Evolutionary conservation across 2,888 invertebrate species (phyloP).

Genomic region (Tachystola acroxantha): DNA sequence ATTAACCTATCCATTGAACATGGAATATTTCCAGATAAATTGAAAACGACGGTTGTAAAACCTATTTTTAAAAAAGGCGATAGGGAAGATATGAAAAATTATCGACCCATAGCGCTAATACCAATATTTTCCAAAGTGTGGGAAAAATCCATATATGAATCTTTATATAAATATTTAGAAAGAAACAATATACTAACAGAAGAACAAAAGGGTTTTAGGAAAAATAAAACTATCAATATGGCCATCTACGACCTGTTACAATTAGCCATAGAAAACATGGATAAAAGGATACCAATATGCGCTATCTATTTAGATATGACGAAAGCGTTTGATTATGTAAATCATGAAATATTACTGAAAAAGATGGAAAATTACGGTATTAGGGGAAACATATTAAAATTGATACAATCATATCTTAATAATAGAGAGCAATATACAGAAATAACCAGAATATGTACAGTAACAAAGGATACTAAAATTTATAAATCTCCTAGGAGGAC

Average conservation of each 20-base stretch:
- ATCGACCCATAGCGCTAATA: constrained; percentile 1
- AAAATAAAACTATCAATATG: constrained; percentile 3
- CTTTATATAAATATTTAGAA: not conserved
- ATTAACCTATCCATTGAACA: constrained; percentile 1
- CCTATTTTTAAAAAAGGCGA: constrained; percentile 5
- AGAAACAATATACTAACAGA: constrained; percentile 2
- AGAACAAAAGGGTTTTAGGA: constrained; percentile 9
- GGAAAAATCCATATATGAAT: constrained; percentile 2
- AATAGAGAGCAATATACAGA: constrained; percentile 2
- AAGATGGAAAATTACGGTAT: constrained; percentile 8
- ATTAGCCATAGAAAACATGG: not conserved
- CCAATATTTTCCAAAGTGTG: constrained; percentile 4
- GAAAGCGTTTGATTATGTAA: constrained; percentile 11
- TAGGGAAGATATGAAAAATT: not conserved
- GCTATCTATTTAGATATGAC: constrained; percentile 11
- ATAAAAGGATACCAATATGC: not conserved
- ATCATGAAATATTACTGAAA: constrained; percentile 1
- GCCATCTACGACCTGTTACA: constrained; percentile 7
- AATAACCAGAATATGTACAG: constrained; percentile 2
- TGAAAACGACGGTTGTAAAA: not conserved
- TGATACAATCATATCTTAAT: constrained; percentile 1
- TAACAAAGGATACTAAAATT: constrained; percentile 3
- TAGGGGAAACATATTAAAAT: constrained; percentile 3
- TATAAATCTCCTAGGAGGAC: not conserved
- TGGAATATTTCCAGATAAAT: constrained; percentile 1